phyloP scores from a whole-genome alignment of 2,113 vertebrate genomes.

The Bubo blakistoni region DNA sequence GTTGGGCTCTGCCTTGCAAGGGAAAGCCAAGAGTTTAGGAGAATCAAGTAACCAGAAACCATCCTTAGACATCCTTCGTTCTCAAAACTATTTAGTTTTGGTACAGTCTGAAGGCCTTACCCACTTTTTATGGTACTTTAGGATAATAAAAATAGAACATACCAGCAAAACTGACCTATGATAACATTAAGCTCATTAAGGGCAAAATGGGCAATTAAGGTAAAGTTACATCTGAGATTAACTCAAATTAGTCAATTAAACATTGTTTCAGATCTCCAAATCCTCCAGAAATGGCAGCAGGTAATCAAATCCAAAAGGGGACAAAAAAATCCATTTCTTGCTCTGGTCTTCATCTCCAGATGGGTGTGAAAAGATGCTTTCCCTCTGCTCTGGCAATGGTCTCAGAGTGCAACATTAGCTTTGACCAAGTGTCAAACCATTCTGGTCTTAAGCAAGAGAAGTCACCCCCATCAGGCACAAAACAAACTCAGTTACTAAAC shows the following conservation, averaged over 20 bases:
- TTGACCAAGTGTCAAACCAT: background rate
- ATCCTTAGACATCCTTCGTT: background rate
- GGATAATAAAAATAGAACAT: background rate
- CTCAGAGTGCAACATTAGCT: background rate
- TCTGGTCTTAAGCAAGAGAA: background rate
- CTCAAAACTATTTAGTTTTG: background rate
- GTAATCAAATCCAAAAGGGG: background rate
- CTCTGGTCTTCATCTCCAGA: background rate
- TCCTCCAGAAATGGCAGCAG: background rate
- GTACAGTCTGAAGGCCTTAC: background rate
- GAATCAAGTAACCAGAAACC: background rate
- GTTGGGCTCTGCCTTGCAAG: background rate
- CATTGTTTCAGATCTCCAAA: background rate
- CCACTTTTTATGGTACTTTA: background rate
- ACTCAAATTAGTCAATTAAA: background rate
- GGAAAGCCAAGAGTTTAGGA: background rate
- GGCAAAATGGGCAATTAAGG: background rate
- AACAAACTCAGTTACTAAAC: background rate
- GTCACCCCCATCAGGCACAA: rapidly evolving
- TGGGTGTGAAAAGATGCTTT: background rate
- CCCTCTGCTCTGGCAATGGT: background rate
- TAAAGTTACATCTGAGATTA: background rate
- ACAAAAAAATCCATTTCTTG: background rate
- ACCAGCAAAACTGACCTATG: background rate
- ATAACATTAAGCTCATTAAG: background rate